Evolutionary conservation across 2,113 vertebrate species (phyloP), one percentile per base, ranked within the genome.

Genomic region (Picathartes gymnocephalus): DNA sequence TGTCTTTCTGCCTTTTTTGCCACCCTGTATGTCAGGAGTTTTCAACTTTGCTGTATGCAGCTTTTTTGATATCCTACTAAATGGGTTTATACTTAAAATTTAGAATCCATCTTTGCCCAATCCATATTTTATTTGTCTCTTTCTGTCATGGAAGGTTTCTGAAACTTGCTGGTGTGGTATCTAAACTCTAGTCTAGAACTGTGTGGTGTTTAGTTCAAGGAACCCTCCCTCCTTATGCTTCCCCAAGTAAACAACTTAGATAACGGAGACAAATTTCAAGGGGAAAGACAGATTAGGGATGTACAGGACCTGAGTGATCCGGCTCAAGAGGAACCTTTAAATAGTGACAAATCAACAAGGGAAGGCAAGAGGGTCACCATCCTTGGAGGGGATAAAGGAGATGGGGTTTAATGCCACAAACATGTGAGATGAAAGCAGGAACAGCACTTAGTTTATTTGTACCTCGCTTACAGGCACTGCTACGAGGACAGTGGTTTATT

Each of bases 251-350:
- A 83, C 84, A 90, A 45, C 50, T 86, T 90, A 90, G 84, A 44
- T 88, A 90, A 88, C 5, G 1, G 60, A 74, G 80, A 37, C 35
- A 12, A 74, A 60, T 94, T 89, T 77, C 66, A 54, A 80, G 90
- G 48, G 64, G 54, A 88, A 90, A 57, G 37, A 35, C n/a, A 81
- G 56, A 47, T 81, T 17, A 83, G 53, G 82, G 64, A 71, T 70
- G 56, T 66, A 45, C 58, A 73, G 40, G 60, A 77, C 76, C 37
- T n/a, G 56, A 92, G 51, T 56, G 65, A 88, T 92, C 82, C 54
- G 66, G 69, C 72, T 88, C 64, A 86, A 78, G 81, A 74, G 56
- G 19, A 80, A 65, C 56, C 69, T 93, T 90, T 90, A 96, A 93
- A 64, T 66, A 86, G 93, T 56, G 80, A 83, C 88, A 84, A 47